Evolutionary conservation across 2,113 vertebrate genomes (phyloP).

Genomic region (Pterocles burchelli): DNA sequence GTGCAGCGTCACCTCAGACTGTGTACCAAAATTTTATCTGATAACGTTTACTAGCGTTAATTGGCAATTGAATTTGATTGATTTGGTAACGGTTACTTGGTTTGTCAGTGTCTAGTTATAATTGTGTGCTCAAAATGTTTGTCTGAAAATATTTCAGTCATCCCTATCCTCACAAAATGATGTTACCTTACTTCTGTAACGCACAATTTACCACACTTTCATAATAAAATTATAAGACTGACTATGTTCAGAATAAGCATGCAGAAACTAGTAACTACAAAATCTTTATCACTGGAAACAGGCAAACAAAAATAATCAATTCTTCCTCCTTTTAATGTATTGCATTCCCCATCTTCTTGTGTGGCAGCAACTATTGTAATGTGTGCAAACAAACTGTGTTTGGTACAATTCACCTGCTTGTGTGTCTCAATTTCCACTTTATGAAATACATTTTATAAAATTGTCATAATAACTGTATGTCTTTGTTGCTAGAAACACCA

Average conservation of each 20-base stretch:
- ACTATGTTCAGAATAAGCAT: background rate
- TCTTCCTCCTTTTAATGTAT: background rate
- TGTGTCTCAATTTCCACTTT: background rate
- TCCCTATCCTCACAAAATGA: background rate
- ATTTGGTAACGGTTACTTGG: background rate
- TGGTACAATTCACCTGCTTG: background rate
- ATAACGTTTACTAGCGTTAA: background rate
- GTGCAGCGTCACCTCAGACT: accelerated
- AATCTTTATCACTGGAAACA: background rate
- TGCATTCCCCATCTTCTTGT: background rate
- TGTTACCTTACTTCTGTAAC: background rate
- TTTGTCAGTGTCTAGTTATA: background rate
- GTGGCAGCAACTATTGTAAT: background rate
- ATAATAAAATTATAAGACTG: background rate
- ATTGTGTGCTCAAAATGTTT: background rate
- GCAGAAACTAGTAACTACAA: background rate
- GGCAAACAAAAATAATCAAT: background rate
- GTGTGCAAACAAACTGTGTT: background rate
- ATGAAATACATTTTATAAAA: background rate
- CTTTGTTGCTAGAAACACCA: background rate
- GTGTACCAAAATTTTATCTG: background rate
- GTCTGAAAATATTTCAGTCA: background rate
- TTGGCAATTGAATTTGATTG: background rate
- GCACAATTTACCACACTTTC: background rate
- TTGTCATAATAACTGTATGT: background rate